These are phyloP conservation scores for Fragum sueziense DNA, from an alignment of 2,888 invertebrate species.

Conservation along the genomic window DNA sequence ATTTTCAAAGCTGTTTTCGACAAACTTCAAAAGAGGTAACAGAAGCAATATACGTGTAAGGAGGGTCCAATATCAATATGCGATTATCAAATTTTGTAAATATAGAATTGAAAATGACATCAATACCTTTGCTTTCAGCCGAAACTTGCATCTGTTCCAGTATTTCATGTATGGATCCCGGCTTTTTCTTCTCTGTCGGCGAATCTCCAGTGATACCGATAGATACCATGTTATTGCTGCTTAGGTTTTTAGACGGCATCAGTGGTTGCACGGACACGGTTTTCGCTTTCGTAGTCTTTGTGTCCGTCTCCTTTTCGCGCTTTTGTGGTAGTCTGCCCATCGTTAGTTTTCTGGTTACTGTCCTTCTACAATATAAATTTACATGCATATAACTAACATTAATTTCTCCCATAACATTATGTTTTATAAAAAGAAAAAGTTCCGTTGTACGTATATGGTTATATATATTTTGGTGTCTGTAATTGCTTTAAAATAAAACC, in stretches of 20 bases:
- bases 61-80: too few species aligned
- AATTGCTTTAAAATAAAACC: too few species aligned
- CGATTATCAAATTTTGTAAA: too few species aligned
- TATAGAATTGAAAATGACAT: too few species aligned
- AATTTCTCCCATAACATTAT: too few species aligned
- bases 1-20: too few species aligned
- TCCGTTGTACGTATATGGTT: too few species aligned
- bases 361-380: neutral
- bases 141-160: constrained; percentile 50
- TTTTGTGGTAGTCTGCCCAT: constrained; percentile 1
- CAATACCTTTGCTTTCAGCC: constrained; percentile 40
- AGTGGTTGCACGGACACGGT: constrained; percentile 37
- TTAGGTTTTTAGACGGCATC: constrained; percentile 30
- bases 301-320: neutral
- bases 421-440: too few species aligned
- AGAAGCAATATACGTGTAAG: too few species aligned
- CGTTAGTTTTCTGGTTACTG: neutral
- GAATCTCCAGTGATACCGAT: constrained; percentile 13
- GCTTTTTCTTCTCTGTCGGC: constrained; percentile 32
- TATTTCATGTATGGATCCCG: constrained; percentile 50
- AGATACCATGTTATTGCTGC: constrained; percentile 4
- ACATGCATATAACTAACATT: neutral
- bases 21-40: too few species aligned
- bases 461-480: too few species aligned
- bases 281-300: constrained; percentile 2